Evolutionary conservation across 2,888 invertebrate species (phyloP).

Genomic region (Mythimna vitellina): DNA sequence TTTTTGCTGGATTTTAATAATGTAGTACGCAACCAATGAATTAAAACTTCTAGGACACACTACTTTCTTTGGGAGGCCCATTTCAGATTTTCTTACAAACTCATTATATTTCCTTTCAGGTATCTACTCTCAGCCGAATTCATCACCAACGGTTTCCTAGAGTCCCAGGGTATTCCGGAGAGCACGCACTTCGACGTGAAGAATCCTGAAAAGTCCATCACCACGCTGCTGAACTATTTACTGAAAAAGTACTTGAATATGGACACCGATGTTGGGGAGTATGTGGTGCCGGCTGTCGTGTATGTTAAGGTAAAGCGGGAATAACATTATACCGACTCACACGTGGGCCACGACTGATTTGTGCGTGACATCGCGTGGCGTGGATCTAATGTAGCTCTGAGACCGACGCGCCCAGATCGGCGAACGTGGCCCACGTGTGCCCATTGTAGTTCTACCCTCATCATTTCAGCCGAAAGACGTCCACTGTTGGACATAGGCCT

Average conservation of each 20-base stretch:
- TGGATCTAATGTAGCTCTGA: too few species aligned
- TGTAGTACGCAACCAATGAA: too few species aligned
- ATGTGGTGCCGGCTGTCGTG: conserved; percentile 94
- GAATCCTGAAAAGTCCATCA: conserved; percentile 93
- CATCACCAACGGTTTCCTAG: conserved; percentile 94
- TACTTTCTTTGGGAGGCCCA: background rate
- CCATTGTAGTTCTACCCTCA: too few species aligned
- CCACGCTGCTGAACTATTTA: conserved; percentile 92
- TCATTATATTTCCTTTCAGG: conserved; percentile 77
- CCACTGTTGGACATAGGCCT: too few species aligned
- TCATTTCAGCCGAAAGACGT: too few species aligned
- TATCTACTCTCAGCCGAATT: conserved; percentile 93
- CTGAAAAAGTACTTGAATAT: conserved; percentile 93
- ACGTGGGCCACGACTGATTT: too few species aligned
- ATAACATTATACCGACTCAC: conserved; percentile 8
- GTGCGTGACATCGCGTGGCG: too few species aligned
- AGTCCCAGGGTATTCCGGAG: conserved; percentile 94
- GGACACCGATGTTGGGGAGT: conserved; percentile 93
- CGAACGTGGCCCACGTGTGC: too few species aligned
- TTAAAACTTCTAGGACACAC: background rate
- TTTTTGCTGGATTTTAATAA: too few species aligned
- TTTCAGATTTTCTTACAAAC: background rate
- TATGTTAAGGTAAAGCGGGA: conserved; percentile 91
- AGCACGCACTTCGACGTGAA: conserved; percentile 92
- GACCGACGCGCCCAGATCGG: too few species aligned